These are phyloP conservation scores for Xylota segnis DNA, from an alignment of 2,888 invertebrate species.

Conservation along the genomic window DNA sequence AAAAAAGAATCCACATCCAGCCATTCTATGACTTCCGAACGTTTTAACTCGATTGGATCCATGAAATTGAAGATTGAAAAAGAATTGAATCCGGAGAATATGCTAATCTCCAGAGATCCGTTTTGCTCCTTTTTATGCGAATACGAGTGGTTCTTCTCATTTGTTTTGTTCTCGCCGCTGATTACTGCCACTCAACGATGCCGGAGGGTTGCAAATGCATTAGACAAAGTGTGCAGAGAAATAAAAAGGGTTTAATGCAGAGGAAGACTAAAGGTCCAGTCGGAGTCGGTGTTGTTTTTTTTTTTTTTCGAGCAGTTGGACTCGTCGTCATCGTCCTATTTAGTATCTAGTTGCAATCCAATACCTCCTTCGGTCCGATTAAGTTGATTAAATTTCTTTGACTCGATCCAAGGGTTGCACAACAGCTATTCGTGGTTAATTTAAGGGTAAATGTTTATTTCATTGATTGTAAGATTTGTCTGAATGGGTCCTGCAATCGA, in stretches of 20 bases:
- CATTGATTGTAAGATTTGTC: slow-evolving; percentile 66
- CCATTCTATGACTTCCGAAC: slow-evolving; percentile 76
- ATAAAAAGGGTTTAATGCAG: slow-evolving; percentile 43
- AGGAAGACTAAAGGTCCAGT: slow-evolving; percentile 9
- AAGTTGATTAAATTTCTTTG: slow-evolving; percentile 74
- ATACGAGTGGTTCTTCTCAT: slow-evolving; percentile 42
- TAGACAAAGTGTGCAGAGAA: slow-evolving; percentile 55
- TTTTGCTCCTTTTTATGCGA: slow-evolving; percentile 53
- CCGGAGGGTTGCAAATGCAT: slow-evolving; percentile 66
- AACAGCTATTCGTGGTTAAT: slow-evolving; percentile 70
- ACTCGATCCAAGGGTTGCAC: slow-evolving; percentile 25
- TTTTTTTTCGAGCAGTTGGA: not conserved
- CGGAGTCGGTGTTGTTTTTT: too few species aligned
- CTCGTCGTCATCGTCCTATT: slow-evolving; percentile 9
- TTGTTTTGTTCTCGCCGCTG: slow-evolving; percentile 62
- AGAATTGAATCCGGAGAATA: slow-evolving; percentile 76
- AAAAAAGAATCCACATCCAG: slow-evolving; percentile 17
- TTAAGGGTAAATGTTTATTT: slow-evolving; percentile 75
- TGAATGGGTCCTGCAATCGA: slow-evolving; percentile 50
- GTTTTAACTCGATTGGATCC: slow-evolving; percentile 79
- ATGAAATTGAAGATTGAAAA: slow-evolving; percentile 75
- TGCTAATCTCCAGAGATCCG: slow-evolving; percentile 75
- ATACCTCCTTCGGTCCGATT: slow-evolving; percentile 66
- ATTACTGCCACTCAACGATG: slow-evolving; percentile 29
- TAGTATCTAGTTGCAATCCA: slow-evolving; percentile 57